Conservation (phyloP, 2,113 vertebrate species). For the Ceyx cyanopectus region DNA sequence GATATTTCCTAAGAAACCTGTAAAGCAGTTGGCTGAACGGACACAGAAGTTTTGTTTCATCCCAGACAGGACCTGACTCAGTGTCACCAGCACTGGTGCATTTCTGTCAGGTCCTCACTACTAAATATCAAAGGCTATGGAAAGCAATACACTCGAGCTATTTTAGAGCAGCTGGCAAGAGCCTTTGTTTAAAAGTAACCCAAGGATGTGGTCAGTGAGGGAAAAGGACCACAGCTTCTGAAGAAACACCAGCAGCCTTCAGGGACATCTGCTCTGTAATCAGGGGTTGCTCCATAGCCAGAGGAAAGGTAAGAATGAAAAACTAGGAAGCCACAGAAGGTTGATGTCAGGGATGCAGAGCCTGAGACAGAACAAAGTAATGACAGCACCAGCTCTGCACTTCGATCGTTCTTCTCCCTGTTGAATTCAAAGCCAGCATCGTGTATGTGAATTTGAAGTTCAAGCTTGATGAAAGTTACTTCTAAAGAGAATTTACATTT, state of each 20-base stretch:
- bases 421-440: not conserved
- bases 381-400: not conserved
- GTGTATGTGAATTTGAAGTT: not conserved
- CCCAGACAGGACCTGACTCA: not conserved
- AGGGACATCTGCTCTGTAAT: not conserved
- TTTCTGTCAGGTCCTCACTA: not conserved
- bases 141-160: not conserved
- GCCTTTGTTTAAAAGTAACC: not conserved
- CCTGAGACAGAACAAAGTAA: not conserved
- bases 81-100: not conserved
- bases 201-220: not conserved
- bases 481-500: not conserved
- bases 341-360: not conserved
- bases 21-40: not conserved
- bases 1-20: not conserved
- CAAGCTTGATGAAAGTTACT: not conserved
- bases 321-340: not conserved
- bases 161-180: not conserved
- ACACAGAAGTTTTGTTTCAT: not conserved
- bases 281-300: not conserved
- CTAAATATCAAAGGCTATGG: fast-evolving
- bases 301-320: not conserved
- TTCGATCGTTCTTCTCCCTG: not conserved
- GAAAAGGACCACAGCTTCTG: not conserved
- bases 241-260: not conserved